Evolutionary conservation across 2,888 invertebrate species (phyloP), one percentile per base, ranked within the genome.

Genomic region (Gisinianus flammeolus): DNA sequence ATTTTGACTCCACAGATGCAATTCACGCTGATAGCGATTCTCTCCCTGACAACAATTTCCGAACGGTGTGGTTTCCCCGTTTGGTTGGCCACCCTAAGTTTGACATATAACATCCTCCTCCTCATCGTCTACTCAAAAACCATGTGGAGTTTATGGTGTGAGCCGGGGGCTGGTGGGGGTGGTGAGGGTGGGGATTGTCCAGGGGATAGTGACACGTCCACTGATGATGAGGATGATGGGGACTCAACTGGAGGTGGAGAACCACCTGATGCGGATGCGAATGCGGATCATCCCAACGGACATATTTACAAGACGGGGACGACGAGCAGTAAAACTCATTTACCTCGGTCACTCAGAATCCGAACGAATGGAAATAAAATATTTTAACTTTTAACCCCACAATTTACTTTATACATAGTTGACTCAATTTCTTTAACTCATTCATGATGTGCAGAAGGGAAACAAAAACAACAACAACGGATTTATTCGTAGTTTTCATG

Each of bases 41-140:
- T 71, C 16, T 70, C 77, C 2, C 4, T 19, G 0, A 77, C 70
- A 10, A 35, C 62, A 10, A 24, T 76, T n/a, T 64, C 58, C n/a
- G 22, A 24, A 6, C 28, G 58, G 8, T 76, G 76, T 28, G 76
- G 76, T 24, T 76, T 58, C 62, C 76, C 76, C 16, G 31, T 54
- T 19, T 70, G 70, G 70, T 10, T 76, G 8, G 76, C 76, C n/a
- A 22, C 16, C 10, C 10, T 76, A 3, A 33, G 58, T 54, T 24
- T 76, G 0, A 0, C n/a, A 2, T 76, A 76, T 56, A 76, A 76
- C 22, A 31, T 58, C 0, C 56, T 62, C 12, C 44, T 76, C 2
- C 52, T 76, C 5, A 5, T 66, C 19, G 69, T 70, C 2, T 76
- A 76, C 64, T 30, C 35, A 4, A 24, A 33, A 28, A 56, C 76